Percentiles rank a stretch among this genome's conserved stretches.
Conservation (phyloP, 1,140 invertebrate genomes). For the Popillia japonica region DNA sequence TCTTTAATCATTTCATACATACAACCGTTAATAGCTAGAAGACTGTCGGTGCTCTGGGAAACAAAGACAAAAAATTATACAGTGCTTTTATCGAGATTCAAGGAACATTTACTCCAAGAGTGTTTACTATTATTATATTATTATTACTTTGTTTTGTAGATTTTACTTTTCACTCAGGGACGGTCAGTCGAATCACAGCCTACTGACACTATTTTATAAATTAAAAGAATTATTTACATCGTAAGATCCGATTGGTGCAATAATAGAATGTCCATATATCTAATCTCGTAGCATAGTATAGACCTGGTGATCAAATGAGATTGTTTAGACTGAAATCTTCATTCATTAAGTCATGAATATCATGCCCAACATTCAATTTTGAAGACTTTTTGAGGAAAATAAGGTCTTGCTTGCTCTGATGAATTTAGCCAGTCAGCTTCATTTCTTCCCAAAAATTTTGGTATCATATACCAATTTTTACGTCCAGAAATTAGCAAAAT, state of each 20-base stretch:
- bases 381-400: no score
- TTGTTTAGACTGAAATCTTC: no score
- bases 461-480: no score
- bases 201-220: slow-evolving; percentile 36
- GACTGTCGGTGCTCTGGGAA: slow-evolving; percentile 25
- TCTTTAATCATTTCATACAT: neutral
- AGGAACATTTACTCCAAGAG: slow-evolving; percentile 31
- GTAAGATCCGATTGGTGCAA: neutral
- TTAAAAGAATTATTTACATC: slow-evolving; percentile 19
- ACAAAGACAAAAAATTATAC: slow-evolving; percentile 6
- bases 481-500: no score
- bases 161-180: neutral
- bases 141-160: neutral
- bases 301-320: no score
- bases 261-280: neutral
- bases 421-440: no score
- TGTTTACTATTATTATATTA: neutral
- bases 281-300: no score
- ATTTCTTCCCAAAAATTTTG: no score
- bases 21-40: slow-evolving; percentile 19
- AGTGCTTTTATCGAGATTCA: slow-evolving; percentile 19
- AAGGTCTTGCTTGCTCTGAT: no score
- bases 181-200: slow-evolving; percentile 38
- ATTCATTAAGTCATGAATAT: no score
- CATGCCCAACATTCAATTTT: no score